Evolutionary conservation across 2,888 invertebrate genomes (phyloP).

Genomic region (Lordiphosa fenestrarum): DNA sequence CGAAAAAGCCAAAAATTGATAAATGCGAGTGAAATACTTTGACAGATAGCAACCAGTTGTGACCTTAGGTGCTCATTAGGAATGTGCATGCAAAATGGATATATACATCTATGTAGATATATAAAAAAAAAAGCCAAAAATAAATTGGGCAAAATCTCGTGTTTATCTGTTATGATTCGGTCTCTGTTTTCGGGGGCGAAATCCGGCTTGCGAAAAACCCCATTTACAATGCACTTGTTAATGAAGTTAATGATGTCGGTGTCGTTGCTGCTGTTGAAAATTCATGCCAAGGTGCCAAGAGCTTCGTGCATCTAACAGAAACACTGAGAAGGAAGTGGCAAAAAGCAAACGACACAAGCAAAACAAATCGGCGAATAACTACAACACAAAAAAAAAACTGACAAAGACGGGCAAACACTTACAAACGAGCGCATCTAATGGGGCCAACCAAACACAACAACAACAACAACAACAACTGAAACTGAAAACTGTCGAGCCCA

Average conservation of each 20-base stretch:
- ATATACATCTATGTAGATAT: no score
- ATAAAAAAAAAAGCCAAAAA: no score
- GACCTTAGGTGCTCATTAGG: conserved; percentile 68
- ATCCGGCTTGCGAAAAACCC: conserved; percentile 24
- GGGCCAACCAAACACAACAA: conserved; percentile 41
- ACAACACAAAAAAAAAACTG: conserved; percentile 33
- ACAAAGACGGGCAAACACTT: conserved; percentile 31
- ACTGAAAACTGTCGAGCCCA: conserved; percentile 6
- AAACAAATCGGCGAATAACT: conserved; percentile 60
- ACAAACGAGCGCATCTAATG: conserved; percentile 61
- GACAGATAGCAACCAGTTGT: conserved; percentile 37
- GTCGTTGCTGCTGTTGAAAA: conserved; percentile 33
- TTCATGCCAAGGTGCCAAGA: conserved; percentile 64
- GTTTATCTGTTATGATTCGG: no score
- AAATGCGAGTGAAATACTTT: conserved; percentile 52
- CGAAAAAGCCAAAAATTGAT: conserved; percentile 39
- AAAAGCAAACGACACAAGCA: conserved; percentile 61
- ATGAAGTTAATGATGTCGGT: conserved; percentile 60
- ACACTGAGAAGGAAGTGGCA: conserved; percentile 29
- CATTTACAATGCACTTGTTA: conserved; percentile 59
- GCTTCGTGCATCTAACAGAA: conserved; percentile 50
- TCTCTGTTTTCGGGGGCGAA: not conserved
- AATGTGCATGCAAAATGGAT: conserved; percentile 27
- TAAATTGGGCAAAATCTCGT: no score
- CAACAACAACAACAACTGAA: conserved; percentile 15